Evolutionary conservation across 2,888 invertebrate species (phyloP), one percentile per base, ranked within the genome.

Genomic region (Pristionchus exspectatus): DNA sequence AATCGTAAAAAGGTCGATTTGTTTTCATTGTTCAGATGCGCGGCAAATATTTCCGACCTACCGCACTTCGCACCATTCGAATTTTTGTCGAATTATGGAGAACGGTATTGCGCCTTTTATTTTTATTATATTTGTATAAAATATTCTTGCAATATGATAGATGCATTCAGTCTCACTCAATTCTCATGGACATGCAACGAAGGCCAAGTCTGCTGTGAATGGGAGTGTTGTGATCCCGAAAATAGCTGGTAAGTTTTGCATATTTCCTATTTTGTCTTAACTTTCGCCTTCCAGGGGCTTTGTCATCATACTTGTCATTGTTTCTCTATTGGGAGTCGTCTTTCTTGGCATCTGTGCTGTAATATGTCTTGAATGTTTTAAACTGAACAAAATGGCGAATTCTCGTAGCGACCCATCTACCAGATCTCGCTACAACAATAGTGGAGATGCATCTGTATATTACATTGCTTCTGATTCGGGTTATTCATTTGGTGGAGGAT

Each of bases 191-290:
- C 44, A 7, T 77, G 77, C 77, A 38, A 24, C 4, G 44, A n/a
- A 9, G 77, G 44, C 0, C 77, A 77, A 24, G n/a, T 44, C n/a
- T 77, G 77, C 44, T 77, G 77, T 44, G 77, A 7, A n/a, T 77
- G 77, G 77, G 77, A 77, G 12, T 77, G 77, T 21, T 77, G 77
- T 18, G 77, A 77, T 77, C 38, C 77, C 4, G 30, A 44, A 44
- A 24, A 38, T 27, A n/a, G 7, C 10, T 27, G 30, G 69, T 69
- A 69, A 69, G 69, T 14, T 3, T 38, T 38, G 38, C 38, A 18
- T 59, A 59, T 18, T 24, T 59, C 59, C 12, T 2, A 21, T 4
- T 59, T 59, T 59, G 18, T 24, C 18, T 59, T 2, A 59, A 59
- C 21, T 59, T 18, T 59, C 1, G 18, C 59, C 12, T 59, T 59